phyloP scores from a whole-genome alignment of 1,140 invertebrate genomes.

The Cepaea nemoralis region DNA sequence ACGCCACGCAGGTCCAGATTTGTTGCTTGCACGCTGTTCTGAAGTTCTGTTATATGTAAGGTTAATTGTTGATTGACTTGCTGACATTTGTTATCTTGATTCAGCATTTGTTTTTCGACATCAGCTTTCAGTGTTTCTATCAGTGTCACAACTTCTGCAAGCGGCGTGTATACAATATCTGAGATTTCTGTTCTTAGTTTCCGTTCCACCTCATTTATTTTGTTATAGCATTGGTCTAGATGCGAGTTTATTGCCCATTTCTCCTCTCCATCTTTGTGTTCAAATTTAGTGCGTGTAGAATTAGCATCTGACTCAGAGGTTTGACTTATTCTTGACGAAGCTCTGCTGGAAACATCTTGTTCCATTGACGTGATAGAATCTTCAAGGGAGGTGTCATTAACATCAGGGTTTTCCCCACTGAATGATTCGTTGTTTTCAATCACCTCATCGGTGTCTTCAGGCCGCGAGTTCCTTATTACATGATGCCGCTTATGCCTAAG shows the following conservation, averaged over 20 bases:
- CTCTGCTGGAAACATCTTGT: not conserved
- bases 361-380: not conserved
- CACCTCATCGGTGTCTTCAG: not conserved
- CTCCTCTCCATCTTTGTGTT: not conserved
- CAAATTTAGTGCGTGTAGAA: not conserved
- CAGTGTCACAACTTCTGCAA: constrained; percentile 47
- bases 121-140: constrained; percentile 35
- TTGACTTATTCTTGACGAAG: constrained; percentile 10
- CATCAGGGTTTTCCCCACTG: constrained; percentile 23
- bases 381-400: not conserved
- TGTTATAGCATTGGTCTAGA: not conserved
- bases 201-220: constrained; percentile 35
- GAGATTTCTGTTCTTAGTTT: constrained; percentile 42
- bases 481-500: not conserved
- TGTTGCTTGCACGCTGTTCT: constrained; percentile 15
- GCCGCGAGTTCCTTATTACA: not conserved
- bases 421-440: constrained; percentile 39
- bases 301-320: not conserved
- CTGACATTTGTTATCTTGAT: constrained; percentile 30
- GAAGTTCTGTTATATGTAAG: constrained; percentile 5
- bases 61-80: not conserved
- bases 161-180: constrained; percentile 33
- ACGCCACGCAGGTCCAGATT: constrained; percentile 39
- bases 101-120: constrained; percentile 28
- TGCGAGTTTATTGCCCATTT: constrained; percentile 31